Percentiles rank a stretch among this genome's conserved stretches.
Evolutionary conservation across 2,113 vertebrate species (phyloP).

Genomic region (Thermophis baileyi): DNA sequence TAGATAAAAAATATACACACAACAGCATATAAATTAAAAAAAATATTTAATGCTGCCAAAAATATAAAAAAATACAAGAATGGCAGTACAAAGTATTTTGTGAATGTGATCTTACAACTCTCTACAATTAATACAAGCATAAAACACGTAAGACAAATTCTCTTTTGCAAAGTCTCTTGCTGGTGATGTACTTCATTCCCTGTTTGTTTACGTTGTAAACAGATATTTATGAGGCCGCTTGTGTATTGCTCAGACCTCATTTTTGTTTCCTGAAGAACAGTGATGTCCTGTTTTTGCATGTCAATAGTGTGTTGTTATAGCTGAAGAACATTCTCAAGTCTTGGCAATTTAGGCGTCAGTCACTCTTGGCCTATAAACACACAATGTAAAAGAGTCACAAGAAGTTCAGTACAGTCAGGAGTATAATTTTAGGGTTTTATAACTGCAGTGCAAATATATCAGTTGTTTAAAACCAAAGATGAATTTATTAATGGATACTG

Average conservation of each 20-base stretch:
- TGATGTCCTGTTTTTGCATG: constrained; percentile 75
- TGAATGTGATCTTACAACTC: constrained; percentile 74
- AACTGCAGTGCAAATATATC: background rate
- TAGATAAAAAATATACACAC: constrained; percentile 52
- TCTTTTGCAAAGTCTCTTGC: constrained; percentile 71
- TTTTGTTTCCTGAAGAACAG: constrained; percentile 71
- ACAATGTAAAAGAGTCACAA: constrained; percentile 81
- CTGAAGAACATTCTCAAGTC: constrained; percentile 79
- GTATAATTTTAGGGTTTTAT: constrained; percentile 25
- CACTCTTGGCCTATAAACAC: constrained; percentile 82
- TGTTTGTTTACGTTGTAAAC: constrained; percentile 81
- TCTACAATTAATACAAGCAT: constrained; percentile 72
- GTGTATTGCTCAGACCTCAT: constrained; percentile 71
- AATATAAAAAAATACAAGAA: constrained; percentile 84
- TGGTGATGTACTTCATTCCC: constrained; percentile 78
- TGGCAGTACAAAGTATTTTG: constrained; percentile 79
- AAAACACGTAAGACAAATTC: constrained; percentile 62
- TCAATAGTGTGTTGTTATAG: constrained; percentile 78
- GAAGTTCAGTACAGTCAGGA: constrained; percentile 70
- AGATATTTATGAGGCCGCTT: constrained; percentile 74
- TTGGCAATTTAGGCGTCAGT: constrained; percentile 78
- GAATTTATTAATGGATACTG: background rate
- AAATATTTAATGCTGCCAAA: constrained; percentile 87
- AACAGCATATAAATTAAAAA: constrained; percentile 71
- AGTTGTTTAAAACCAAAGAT: background rate